Evolutionary conservation across 2,888 invertebrate genomes (phyloP).

Genomic region (Pachydiplax longipennis): DNA sequence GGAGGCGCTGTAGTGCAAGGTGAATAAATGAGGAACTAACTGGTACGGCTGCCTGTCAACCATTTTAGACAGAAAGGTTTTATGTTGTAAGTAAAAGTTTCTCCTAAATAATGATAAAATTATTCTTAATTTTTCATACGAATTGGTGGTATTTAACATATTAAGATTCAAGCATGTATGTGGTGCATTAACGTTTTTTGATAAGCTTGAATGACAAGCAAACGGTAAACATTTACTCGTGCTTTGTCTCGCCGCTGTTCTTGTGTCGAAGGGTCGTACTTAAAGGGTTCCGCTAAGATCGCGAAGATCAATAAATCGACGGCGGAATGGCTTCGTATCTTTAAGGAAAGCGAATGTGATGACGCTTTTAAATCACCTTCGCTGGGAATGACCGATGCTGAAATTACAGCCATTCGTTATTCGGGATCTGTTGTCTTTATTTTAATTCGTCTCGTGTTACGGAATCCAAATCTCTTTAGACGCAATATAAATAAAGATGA

Average conservation of each 20-base stretch:
- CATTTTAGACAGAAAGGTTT: conserved; percentile 26
- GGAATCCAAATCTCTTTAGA: neutral
- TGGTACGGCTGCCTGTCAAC: conserved; percentile 26
- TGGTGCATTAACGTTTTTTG: conserved; percentile 33
- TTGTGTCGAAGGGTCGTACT: conserved; percentile 38
- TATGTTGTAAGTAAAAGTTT: conserved; percentile 25
- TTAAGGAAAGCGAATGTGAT: conserved; percentile 43
- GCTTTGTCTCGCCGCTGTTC: conserved; percentile 44
- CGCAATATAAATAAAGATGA: neutral
- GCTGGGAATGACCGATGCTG: neutral
- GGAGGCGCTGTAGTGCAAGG: neutral
- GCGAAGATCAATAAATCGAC: conserved; percentile 38
- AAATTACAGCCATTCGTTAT: neutral
- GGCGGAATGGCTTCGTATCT: conserved; percentile 35
- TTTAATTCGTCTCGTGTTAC: conserved; percentile 2
- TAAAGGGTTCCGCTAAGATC: conserved; percentile 44
- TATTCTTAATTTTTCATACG: neutral
- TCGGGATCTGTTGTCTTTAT: neutral
- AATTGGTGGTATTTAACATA: conserved; percentile 18
- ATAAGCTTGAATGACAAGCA: conserved; percentile 33
- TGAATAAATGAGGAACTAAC: neutral
- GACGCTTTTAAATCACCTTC: conserved; percentile 16
- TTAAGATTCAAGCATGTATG: conserved; percentile 32
- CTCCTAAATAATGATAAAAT: conserved; percentile 9
- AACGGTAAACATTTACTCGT: conserved; percentile 34